These are phyloP conservation scores for Sciurus carolinensis DNA, from an alignment of 2,797 vertebrate genomes.

Conservation along the genomic window DNA sequence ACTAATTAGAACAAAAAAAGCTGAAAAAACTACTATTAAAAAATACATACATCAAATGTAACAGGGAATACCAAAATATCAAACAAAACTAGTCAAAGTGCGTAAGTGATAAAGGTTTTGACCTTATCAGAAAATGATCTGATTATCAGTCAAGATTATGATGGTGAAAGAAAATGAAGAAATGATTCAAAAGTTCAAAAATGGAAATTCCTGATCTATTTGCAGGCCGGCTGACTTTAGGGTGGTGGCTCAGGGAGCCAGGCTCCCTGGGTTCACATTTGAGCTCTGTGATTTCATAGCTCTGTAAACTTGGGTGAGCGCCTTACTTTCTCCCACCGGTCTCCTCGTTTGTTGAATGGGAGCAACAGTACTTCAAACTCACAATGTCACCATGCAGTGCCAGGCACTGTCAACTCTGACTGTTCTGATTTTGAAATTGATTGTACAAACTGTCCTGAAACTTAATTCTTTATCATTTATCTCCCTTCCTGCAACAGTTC, in stretches of 20 bases:
- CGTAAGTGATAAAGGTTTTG: not conserved
- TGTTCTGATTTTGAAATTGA: not conserved
- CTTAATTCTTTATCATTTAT: not conserved
- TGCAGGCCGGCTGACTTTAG: not conserved
- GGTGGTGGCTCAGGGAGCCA: not conserved
- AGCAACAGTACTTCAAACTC: not conserved
- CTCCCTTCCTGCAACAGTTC: not conserved
- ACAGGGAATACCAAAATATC: not conserved
- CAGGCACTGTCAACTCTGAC: not conserved
- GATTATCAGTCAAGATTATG: not conserved
- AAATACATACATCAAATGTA: not conserved
- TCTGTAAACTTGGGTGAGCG: not conserved
- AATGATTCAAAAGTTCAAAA: not conserved
- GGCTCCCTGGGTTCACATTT: not conserved
- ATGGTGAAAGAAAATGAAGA: not conserved
- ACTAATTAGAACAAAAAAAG: too few relatives aligned
- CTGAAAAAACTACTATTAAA: too few relatives aligned
- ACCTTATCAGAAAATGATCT: not conserved
- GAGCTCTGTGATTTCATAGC: not conserved
- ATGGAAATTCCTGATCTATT: not conserved
- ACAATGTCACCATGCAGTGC: not conserved
- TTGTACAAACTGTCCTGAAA: not conserved
- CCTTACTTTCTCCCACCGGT: not conserved
- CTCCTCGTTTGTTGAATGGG: not conserved
- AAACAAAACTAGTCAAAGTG: constrained; percentile 7